A percentile compares a stretch with the other conserved stretches of the same genome.
Evolutionary conservation across 2,797 vertebrate species (phyloP).

Genomic region (Lithobates sylvaticus): DNA sequence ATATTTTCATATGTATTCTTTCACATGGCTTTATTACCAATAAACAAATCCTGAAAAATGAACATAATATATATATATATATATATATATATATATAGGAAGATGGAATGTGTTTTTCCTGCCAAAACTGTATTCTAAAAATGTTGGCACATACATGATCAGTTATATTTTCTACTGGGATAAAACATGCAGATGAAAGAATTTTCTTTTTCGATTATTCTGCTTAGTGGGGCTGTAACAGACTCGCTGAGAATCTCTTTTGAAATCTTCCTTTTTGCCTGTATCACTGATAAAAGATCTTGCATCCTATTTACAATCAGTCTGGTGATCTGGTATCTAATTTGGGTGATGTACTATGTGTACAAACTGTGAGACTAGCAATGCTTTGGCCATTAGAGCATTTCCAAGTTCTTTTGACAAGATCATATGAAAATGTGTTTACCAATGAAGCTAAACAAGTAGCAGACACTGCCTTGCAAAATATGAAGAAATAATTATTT

Average conservation of each 20-base stretch:
- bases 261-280: conserved; percentile 32
- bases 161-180: conserved; percentile 38
- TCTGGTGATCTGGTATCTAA: conserved; percentile 2
- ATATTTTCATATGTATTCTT: too few relatives aligned
- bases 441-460: not conserved
- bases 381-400: conserved; percentile 12
- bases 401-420: conserved; percentile 19
- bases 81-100: not conserved
- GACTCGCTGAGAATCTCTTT: conserved; percentile 28
- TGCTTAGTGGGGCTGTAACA: conserved; percentile 26
- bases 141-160: conserved; percentile 27
- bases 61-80: too few relatives aligned
- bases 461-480: not conserved
- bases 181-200: conserved; percentile 45
- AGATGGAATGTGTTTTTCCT: conserved; percentile 24
- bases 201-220: conserved; percentile 35
- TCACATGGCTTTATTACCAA: too few relatives aligned
- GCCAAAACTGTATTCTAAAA: conserved; percentile 40
- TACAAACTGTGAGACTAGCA: conserved; percentile 15
- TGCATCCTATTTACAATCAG: conserved; percentile 40
- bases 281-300: conserved; percentile 44
- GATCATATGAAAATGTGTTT: conserved; percentile 20
- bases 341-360: conserved; percentile 32
- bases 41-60: not conserved
- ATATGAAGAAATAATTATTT: conserved; percentile 7